Conservation (phyloP, 2,113 vertebrate species). For the Balaenoptera acutorostrata region DNA sequence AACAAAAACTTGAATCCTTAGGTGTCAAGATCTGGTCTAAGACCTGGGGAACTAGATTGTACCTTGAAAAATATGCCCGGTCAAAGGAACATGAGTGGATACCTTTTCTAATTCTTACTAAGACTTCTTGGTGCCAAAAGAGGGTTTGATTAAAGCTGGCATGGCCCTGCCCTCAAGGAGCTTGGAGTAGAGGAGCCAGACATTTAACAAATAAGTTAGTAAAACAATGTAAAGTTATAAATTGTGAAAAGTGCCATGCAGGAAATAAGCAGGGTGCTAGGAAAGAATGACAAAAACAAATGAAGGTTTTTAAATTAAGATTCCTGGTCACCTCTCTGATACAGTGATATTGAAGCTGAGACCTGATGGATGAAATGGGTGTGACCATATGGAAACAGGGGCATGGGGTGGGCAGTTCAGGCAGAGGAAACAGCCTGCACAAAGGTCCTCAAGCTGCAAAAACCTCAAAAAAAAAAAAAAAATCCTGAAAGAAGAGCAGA, state of each 20-base stretch:
- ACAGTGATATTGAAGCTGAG: neutral
- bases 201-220: neutral
- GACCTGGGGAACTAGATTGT: neutral
- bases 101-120: neutral
- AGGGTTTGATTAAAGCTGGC: neutral
- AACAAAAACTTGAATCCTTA: neutral
- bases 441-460: neutral
- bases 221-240: neutral
- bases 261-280: neutral
- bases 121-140: neutral
- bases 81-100: neutral
- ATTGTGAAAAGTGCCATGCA: neutral
- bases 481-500: neutral
- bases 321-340: neutral
- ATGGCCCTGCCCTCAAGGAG: neutral
- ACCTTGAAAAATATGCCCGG: neutral
- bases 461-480: neutral
- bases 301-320: neutral
- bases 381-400: neutral
- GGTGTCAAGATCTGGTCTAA: neutral
- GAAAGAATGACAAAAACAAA: neutral
- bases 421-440: neutral
- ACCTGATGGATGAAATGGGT: neutral
- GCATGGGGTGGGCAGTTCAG: neutral
- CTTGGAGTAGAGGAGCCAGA: neutral